Evolutionary conservation across 2,113 vertebrate genomes (phyloP).

Genomic region (Abramis brama): DNA sequence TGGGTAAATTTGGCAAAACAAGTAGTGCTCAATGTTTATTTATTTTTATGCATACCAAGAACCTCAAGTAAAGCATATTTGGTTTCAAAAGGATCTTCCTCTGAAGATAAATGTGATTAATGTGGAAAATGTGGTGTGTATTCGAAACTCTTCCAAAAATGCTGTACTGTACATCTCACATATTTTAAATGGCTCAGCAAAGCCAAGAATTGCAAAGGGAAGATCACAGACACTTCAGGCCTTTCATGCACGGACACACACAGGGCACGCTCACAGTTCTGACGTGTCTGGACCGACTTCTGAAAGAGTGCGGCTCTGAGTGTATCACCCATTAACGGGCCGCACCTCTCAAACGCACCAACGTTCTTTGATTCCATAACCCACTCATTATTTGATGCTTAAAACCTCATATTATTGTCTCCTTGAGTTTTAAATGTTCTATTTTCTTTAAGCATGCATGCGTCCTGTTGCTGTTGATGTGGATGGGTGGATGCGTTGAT

Average conservation of each 20-base stretch:
- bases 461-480: background rate
- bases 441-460: background rate
- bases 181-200: background rate
- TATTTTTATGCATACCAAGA: constrained; percentile 5
- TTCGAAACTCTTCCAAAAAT: constrained; percentile 4
- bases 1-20: no score
- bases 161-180: background rate
- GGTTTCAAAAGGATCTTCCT: constrained; percentile 2
- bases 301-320: constrained; percentile 1
- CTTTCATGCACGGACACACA: constrained; percentile 37
- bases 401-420: background rate
- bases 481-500: constrained; percentile 29
- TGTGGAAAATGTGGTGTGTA: background rate
- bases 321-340: background rate
- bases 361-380: constrained; percentile 3
- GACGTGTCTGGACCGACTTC: constrained; percentile 42
- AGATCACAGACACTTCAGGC: constrained; percentile 42
- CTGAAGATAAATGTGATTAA: background rate
- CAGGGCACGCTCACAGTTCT: background rate
- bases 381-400: background rate
- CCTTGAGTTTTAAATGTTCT: background rate
- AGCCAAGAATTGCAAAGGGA: constrained; percentile 23
- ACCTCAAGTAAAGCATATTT: background rate
- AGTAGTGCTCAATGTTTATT: background rate
- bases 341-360: background rate